Conservation (phyloP, 1,140 invertebrate genomes). For the Drosophila triauraria region DNA sequence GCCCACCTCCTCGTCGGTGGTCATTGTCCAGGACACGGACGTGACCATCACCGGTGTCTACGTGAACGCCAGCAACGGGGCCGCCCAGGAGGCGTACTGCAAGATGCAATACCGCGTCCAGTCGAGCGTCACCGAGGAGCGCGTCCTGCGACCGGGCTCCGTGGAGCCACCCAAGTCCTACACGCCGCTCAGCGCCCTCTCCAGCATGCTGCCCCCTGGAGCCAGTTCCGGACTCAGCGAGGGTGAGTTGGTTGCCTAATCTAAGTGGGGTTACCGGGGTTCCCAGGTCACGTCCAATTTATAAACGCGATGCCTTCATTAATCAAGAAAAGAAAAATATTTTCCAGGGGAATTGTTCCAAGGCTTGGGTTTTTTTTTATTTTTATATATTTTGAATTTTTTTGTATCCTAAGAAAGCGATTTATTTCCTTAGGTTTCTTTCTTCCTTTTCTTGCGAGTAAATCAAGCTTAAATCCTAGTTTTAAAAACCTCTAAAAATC, state of each 20-base stretch:
- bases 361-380: background rate
- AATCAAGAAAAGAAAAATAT: background rate
- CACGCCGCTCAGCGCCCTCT: conserved; percentile 93
- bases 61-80: conserved; percentile 90
- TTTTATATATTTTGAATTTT: background rate
- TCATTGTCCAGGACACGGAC: conserved; percentile 93
- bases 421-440: background rate
- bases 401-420: too few relatives aligned
- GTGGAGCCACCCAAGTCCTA: conserved; percentile 92
- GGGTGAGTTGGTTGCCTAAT: conserved; percentile 50
- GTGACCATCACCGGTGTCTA: conserved; percentile 94
- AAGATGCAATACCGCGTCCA: conserved; percentile 91
- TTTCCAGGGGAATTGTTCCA: background rate
- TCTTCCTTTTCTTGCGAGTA: too few relatives aligned
- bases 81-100: conserved; percentile 92
- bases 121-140: conserved; percentile 84
- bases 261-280: background rate
- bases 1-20: conserved; percentile 86
- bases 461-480: too few relatives aligned
- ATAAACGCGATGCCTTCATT: background rate
- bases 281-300: background rate
- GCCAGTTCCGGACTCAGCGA: conserved; percentile 78
- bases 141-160: conserved; percentile 89
- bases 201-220: conserved; percentile 93
- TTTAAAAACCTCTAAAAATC: too few relatives aligned